Percentiles rank a stretch among this genome's conserved stretches.
phyloP scores from a whole-genome alignment of 2,888 invertebrate genomes.

The Coelinius sp. region DNA sequence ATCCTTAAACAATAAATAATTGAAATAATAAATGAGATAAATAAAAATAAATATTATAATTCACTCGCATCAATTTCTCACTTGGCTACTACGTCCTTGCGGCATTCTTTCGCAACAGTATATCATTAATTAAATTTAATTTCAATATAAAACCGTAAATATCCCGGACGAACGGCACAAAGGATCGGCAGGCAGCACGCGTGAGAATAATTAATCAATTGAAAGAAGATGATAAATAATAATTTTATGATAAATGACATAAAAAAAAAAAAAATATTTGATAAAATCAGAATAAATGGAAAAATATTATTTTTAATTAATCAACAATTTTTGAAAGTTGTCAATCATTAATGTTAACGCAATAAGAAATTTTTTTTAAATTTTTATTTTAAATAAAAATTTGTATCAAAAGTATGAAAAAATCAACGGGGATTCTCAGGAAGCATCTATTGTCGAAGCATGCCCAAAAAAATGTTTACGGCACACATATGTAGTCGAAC shows the following conservation, averaged over 20 bases:
- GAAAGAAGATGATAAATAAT: slow-evolving; percentile 35
- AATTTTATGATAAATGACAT: not conserved
- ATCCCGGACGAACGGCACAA: slow-evolving; percentile 34
- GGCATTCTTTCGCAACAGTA: slow-evolving; percentile 42
- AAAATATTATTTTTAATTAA: not conserved
- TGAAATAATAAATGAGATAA: slow-evolving; percentile 16
- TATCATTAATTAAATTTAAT: slow-evolving; percentile 24
- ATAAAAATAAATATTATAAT: slow-evolving; percentile 29
- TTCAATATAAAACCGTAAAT: slow-evolving; percentile 4
- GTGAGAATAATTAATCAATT: slow-evolving; percentile 35
- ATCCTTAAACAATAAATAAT: slow-evolving; percentile 37
- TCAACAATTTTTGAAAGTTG: slow-evolving; percentile 67
- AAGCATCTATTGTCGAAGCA: slow-evolving; percentile 69
- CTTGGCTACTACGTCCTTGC: slow-evolving; percentile 44
- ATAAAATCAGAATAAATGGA: slow-evolving; percentile 27
- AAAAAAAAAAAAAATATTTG: not conserved
- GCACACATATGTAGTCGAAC: slow-evolving; percentile 60
- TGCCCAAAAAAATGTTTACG: slow-evolving; percentile 69
- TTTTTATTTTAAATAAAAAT: slow-evolving; percentile 36
- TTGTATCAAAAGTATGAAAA: slow-evolving; percentile 48
- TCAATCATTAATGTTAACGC: slow-evolving; percentile 57
- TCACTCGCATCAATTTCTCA: slow-evolving; percentile 47
- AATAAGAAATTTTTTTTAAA: slow-evolving; percentile 20
- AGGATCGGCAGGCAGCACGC: slow-evolving; percentile 46
- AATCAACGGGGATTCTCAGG: slow-evolving; percentile 54